Evolutionary conservation across 2,797 vertebrate genomes (phyloP).

Genomic region (Pseudochirops cupreus): DNA sequence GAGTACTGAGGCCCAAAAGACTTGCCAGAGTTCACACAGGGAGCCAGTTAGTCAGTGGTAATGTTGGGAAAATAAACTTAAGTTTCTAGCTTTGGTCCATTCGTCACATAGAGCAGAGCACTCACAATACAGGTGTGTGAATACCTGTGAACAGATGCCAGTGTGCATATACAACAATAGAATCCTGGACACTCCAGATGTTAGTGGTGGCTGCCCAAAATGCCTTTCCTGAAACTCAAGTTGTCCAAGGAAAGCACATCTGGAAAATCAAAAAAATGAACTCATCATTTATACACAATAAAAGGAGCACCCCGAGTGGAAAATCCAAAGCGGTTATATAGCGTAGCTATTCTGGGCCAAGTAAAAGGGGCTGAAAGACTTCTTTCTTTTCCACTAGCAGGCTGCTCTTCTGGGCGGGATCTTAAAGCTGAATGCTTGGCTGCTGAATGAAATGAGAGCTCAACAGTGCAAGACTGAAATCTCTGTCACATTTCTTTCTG

Average conservation of each 20-base stretch:
- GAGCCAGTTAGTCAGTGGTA: not conserved
- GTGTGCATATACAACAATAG: not conserved
- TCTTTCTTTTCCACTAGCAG: slow-evolving; percentile 55
- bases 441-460: not conserved
- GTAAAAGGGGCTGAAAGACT: slow-evolving; percentile 44
- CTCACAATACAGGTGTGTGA: not conserved
- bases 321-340: slow-evolving; percentile 41
- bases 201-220: not conserved
- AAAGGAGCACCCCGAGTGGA: slow-evolving; percentile 37
- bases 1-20: not conserved
- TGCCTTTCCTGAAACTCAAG: not conserved
- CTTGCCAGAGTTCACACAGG: not conserved
- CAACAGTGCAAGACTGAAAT: not conserved
- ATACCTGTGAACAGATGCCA: not conserved
- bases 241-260: slow-evolving; percentile 63
- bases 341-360: not conserved
- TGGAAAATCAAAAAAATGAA: slow-evolving; percentile 46
- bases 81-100: not conserved
- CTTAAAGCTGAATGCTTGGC: not conserved
- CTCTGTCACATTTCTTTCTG: slow-evolving; percentile 50
- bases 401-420: slow-evolving; percentile 37
- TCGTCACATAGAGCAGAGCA: not conserved
- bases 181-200: slow-evolving; percentile 20
- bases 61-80: not conserved
- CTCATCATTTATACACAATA: slow-evolving; percentile 69